These are phyloP conservation scores for Hylomyscus alleni DNA, from an alignment of 2,797 vertebrate genomes.

Conservation along the genomic window DNA sequence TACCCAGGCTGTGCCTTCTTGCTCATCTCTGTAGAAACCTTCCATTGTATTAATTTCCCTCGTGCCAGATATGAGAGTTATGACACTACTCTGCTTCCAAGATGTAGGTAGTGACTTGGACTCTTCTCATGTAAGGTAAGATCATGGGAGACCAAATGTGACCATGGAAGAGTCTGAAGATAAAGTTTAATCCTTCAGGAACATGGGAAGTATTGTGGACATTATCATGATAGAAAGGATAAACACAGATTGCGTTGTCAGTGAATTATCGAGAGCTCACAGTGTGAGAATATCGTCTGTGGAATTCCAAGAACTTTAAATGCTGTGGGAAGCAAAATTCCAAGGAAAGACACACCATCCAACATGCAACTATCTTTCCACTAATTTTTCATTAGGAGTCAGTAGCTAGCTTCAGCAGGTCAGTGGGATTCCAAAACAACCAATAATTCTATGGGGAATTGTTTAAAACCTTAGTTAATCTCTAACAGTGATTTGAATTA, in stretches of 20 bases:
- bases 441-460: neutral
- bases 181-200: slow-evolving; percentile 81
- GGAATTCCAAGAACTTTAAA: slow-evolving; percentile 89
- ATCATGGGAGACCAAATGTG: slow-evolving; percentile 61
- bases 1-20: slow-evolving; percentile 72
- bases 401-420: slow-evolving; percentile 53
- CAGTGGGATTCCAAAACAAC: neutral
- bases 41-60: slow-evolving; percentile 2
- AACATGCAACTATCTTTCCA: slow-evolving; percentile 84
- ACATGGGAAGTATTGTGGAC: slow-evolving; percentile 77
- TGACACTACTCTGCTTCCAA: neutral
- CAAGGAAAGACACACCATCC: slow-evolving; percentile 82
- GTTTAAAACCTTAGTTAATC: neutral
- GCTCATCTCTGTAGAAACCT: slow-evolving; percentile 45
- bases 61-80: slow-evolving; percentile 40
- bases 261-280: slow-evolving; percentile 83
- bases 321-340: slow-evolving; percentile 88
- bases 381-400: slow-evolving; percentile 83
- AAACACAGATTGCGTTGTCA: slow-evolving; percentile 87
- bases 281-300: slow-evolving; percentile 88
- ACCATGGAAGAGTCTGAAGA: slow-evolving; percentile 77
- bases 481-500: neutral
- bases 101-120: neutral
- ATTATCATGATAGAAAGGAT: slow-evolving; percentile 78
- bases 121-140: neutral